These are phyloP conservation scores for Drosophila tani DNA, from an alignment of 1,140 invertebrate genomes.

Conservation along the genomic window DNA sequence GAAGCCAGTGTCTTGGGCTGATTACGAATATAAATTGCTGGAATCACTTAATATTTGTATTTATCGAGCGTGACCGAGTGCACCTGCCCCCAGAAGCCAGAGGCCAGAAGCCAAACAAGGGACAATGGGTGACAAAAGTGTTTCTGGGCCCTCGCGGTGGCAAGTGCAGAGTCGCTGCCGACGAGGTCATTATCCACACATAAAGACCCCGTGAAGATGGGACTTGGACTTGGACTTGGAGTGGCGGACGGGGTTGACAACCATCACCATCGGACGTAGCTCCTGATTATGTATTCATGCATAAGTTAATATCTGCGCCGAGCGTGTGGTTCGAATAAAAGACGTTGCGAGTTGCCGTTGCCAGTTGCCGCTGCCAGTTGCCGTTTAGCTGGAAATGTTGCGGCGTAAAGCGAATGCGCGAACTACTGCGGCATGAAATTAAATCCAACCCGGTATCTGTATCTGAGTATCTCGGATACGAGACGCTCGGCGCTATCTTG, in stretches of 20 bases:
- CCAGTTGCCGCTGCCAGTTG: conserved; percentile 10
- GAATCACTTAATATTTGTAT: conserved; percentile 73
- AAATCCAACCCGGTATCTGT: conserved; percentile 76
- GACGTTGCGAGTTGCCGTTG: conserved; percentile 31
- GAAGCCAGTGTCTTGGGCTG: conserved; percentile 5
- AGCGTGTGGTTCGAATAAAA: conserved; percentile 69
- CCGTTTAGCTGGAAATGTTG: conserved; percentile 80
- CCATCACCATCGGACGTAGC: conserved; percentile 51
- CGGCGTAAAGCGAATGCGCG: conserved; percentile 76
- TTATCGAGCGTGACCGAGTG: conserved; percentile 68
- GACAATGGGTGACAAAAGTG: conserved; percentile 62
- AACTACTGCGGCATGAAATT: conserved; percentile 84
- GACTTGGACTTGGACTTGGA: not conserved
- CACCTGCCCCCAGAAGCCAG: conserved; percentile 33
- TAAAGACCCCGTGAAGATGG: conserved; percentile 25
- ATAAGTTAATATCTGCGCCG: conserved; percentile 64
- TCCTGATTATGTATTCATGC: conserved; percentile 80
- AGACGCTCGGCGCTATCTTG: conserved; percentile 67
- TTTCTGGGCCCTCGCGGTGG: conserved; percentile 8
- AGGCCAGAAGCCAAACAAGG: conserved; percentile 8
- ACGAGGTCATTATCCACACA: conserved; percentile 62
- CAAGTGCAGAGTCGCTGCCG: conserved; percentile 36
- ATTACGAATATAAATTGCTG: conserved; percentile 43
- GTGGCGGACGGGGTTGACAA: conserved; percentile 65
- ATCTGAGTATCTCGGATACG: conserved; percentile 8